Percentiles rank a stretch among this genome's conserved stretches.
phyloP scores from a whole-genome alignment of 2,797 vertebrate genomes.

The Ambastaia sidthimunki region DNA sequence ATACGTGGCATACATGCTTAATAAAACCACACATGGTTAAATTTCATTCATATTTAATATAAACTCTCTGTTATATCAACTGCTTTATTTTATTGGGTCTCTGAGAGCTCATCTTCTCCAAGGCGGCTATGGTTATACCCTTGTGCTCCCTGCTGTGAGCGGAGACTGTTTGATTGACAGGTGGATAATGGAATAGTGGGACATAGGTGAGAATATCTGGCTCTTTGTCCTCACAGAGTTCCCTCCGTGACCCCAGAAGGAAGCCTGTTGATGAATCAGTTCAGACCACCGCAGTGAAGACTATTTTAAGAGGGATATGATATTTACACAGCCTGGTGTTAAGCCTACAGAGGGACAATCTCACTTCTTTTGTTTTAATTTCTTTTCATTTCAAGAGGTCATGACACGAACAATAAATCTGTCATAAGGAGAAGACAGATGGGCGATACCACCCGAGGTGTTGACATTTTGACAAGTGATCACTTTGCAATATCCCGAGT shows the following conservation, averaged over 20 bases:
- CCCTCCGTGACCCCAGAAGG: slow-evolving; percentile 31
- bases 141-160: slow-evolving; percentile 21
- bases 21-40: slow-evolving; percentile 12
- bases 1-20: not conserved
- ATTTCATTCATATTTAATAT: slow-evolving; percentile 32
- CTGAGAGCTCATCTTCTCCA: slow-evolving; percentile 24
- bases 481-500: slow-evolving; percentile 45
- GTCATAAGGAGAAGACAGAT: slow-evolving; percentile 25
- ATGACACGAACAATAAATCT: slow-evolving; percentile 22
- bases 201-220: slow-evolving; percentile 36
- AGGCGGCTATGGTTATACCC: not conserved
- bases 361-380: slow-evolving; percentile 48
- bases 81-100: slow-evolving; percentile 27
- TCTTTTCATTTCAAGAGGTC: slow-evolving; percentile 47
- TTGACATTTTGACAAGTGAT: slow-evolving; percentile 50
- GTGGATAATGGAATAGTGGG: slow-evolving; percentile 45
- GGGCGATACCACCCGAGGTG: slow-evolving; percentile 16
- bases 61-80: slow-evolving; percentile 34
- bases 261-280: slow-evolving; percentile 20
- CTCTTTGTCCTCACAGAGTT: not conserved
- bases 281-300: slow-evolving; percentile 12
- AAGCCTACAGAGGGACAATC: slow-evolving; percentile 32
- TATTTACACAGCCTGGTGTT: slow-evolving; percentile 46
- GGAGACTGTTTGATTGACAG: slow-evolving; percentile 50
- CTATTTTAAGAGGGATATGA: slow-evolving; percentile 43